Evolutionary conservation across 2,113 vertebrate genomes (phyloP).

Genomic region (Garra rufa): DNA sequence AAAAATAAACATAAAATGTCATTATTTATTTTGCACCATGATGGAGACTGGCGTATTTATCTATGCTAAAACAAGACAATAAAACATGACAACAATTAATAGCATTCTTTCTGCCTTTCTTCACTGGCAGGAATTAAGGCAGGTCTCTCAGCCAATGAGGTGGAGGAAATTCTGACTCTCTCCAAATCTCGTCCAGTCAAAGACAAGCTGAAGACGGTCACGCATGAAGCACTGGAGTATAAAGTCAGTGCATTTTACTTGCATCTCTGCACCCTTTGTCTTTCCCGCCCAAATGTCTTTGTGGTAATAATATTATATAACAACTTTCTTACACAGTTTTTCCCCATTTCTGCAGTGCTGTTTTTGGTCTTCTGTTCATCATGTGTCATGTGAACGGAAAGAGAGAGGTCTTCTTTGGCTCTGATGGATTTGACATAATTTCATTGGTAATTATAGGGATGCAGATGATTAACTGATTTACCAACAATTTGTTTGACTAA

Average conservation of each 20-base stretch:
- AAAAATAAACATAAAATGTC: neutral
- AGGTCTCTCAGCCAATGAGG: constrained; percentile 77
- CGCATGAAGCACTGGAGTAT: constrained; percentile 60
- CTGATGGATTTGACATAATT: constrained; percentile 88
- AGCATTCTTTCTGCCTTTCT: neutral
- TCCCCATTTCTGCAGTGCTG: constrained; percentile 70
- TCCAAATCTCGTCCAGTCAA: too few relatives aligned
- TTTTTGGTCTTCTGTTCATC: constrained; percentile 85
- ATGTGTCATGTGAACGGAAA: constrained; percentile 81
- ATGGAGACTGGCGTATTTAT: neutral
- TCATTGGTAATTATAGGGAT: constrained; percentile 81
- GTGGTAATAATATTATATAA: neutral
- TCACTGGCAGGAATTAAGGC: constrained; percentile 82
- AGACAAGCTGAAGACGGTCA: too few relatives aligned
- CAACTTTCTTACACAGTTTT: neutral
- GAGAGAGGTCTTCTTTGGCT: constrained; percentile 86
- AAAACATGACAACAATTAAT: neutral
- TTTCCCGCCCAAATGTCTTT: neutral
- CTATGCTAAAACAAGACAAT: neutral
- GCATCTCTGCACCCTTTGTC: neutral
- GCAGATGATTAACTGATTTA: neutral
- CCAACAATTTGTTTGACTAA: neutral
- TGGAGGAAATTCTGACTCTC: constrained; percentile 72
- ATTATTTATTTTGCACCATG: neutral
- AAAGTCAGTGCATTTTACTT: constrained; percentile 75